Percentiles rank a stretch among this genome's conserved stretches.
Conservation (phyloP, 2,888 invertebrate genomes). For the Blera fallax region DNA sequence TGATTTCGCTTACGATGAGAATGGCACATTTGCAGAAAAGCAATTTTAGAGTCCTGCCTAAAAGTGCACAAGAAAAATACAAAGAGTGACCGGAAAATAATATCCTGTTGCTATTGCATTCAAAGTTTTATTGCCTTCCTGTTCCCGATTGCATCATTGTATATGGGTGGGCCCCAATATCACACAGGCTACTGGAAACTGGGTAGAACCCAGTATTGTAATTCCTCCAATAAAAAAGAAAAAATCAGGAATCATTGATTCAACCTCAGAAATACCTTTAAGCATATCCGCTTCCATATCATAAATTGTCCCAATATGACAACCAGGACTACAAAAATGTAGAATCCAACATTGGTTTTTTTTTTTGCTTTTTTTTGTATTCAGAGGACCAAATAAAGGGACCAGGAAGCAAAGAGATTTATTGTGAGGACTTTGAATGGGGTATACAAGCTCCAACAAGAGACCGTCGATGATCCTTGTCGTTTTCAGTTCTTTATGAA, state of each 20-base stretch:
- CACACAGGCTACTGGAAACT: background rate
- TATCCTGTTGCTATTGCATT: conserved; percentile 60
- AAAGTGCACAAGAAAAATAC: conserved; percentile 48
- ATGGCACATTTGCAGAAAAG: conserved; percentile 17
- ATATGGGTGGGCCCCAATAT: background rate
- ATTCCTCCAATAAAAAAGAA: conserved; percentile 5
- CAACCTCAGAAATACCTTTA: conserved; percentile 9
- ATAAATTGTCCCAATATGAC: conserved; percentile 20
- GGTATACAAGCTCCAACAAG: background rate
- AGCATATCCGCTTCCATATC: background rate
- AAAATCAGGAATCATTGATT: conserved; percentile 11
- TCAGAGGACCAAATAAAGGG: conserved; percentile 3
- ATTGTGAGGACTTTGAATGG: conserved; percentile 6
- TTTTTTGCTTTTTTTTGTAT: background rate
- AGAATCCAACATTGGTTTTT: background rate
- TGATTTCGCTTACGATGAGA: background rate
- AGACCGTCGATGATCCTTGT: background rate
- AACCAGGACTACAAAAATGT: background rate
- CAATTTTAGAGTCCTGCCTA: conserved; percentile 39
- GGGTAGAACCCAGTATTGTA: background rate
- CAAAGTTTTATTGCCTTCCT: conserved; percentile 36
- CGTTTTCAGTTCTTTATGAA: conserved; percentile 20
- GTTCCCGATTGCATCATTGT: conserved; percentile 31
- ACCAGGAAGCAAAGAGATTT: conserved; percentile 19
- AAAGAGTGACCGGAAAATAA: conserved; percentile 57